phyloP scores from a whole-genome alignment of 1,140 invertebrate species.

The Pygmarrhopalites habei region DNA sequence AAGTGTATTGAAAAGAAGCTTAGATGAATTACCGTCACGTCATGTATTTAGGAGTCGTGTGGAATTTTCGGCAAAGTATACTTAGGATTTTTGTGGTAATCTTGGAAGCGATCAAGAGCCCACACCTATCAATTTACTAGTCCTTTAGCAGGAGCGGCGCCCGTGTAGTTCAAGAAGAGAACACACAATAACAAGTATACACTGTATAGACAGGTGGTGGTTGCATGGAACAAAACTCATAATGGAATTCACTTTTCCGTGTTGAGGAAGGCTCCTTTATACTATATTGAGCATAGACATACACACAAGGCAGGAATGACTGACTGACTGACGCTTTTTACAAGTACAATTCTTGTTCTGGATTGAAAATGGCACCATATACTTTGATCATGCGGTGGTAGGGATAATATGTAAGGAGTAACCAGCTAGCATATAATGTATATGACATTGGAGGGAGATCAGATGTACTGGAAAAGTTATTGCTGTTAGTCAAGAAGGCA shows the following conservation, averaged over 20 bases:
- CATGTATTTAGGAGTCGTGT: conserved; percentile 18
- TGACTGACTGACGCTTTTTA: neutral
- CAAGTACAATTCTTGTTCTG: too few relatives aligned
- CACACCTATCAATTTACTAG: conserved; percentile 32
- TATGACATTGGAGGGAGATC: too few relatives aligned
- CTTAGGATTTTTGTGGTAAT: conserved; percentile 18
- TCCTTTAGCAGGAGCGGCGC: conserved; percentile 28
- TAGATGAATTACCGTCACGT: conserved; percentile 20
- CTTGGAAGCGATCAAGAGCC: conserved; percentile 27
- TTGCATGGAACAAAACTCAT: neutral
- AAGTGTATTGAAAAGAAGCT: neutral
- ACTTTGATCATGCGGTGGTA: too few relatives aligned
- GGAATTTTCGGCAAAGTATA: conserved; percentile 32
- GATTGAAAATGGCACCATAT: too few relatives aligned
- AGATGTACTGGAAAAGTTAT: too few relatives aligned
- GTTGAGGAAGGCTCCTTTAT: neutral
- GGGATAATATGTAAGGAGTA: too few relatives aligned
- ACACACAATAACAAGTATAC: neutral
- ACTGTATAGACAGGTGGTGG: too few relatives aligned
- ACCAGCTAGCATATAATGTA: too few relatives aligned
- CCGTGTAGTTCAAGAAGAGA: too few relatives aligned
- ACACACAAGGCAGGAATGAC: neutral
- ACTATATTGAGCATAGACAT: neutral
- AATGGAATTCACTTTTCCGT: neutral
- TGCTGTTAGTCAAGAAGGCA: neutral